Evolutionary conservation across 2,797 vertebrate genomes (phyloP).

Genomic region (Arnoldichthys spilopterus): DNA sequence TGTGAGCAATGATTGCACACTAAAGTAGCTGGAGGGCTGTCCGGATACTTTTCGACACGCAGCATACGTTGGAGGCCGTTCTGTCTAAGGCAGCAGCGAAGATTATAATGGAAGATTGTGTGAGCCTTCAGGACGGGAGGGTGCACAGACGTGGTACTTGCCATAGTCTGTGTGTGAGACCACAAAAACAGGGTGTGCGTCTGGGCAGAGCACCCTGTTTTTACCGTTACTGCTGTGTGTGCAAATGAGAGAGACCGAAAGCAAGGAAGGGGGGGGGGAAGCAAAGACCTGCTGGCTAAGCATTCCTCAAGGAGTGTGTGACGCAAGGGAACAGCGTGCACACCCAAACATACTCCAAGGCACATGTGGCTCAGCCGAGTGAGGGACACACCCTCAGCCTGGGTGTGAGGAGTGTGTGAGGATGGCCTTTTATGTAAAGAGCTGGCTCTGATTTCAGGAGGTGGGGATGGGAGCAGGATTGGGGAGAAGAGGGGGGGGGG

Average conservation of each 20-base stretch:
- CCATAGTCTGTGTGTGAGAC: conserved; percentile 47
- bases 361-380: conserved; percentile 23
- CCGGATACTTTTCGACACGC: no score
- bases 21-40: no score
- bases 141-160: not conserved
- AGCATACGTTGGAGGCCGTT: no score
- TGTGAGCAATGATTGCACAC: no score
- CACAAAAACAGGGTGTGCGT: conserved; percentile 43
- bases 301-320: conserved; percentile 42
- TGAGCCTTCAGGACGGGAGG: not conserved
- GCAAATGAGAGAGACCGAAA: not conserved
- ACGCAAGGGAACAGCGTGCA: conserved; percentile 29
- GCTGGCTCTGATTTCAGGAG: not conserved
- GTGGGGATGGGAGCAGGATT: not conserved
- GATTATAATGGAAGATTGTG: not conserved
- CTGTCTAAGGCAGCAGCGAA: not conserved
- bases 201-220: conserved; percentile 18
- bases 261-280: not conserved
- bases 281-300: conserved; percentile 37
- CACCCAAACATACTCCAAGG: conserved; percentile 38
- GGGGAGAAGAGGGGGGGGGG: no score
- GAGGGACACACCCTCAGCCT: conserved; percentile 36
- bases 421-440: not conserved
- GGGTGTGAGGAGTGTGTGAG: conserved; percentile 16
- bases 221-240: conserved; percentile 29